These are phyloP conservation scores for Notodonta ziczac DNA, from an alignment of 2,888 invertebrate genomes.

Conservation along the genomic window DNA sequence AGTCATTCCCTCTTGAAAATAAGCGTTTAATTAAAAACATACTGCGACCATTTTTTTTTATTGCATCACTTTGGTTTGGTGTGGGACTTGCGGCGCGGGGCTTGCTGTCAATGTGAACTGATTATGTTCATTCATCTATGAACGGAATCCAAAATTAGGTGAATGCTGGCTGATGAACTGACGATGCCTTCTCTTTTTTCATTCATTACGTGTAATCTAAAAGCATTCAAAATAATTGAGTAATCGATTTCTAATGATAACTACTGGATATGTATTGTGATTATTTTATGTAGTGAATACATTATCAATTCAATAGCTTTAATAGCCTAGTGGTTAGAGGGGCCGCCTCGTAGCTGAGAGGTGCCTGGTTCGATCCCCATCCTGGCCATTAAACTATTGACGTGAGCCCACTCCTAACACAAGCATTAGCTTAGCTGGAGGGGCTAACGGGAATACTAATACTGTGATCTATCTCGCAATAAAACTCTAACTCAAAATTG, in stretches of 20 bases:
- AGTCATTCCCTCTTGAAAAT: constrained; percentile 56
- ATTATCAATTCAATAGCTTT: too few species aligned
- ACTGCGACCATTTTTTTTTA: constrained; percentile 46
- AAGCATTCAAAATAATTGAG: constrained; percentile 18
- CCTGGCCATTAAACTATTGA: too few species aligned
- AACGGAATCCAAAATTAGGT: constrained; percentile 42
- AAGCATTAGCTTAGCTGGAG: too few species aligned
- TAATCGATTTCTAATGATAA: constrained; percentile 17
- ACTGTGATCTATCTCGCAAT: too few species aligned
- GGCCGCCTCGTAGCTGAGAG: too few species aligned
- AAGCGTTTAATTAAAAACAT: constrained; percentile 63
- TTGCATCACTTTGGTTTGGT: constrained; percentile 39
- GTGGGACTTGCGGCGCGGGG: constrained; percentile 31
- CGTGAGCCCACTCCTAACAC: too few species aligned
- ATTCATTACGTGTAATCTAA: constrained; percentile 32
- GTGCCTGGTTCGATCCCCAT: too few species aligned
- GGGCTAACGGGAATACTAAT: too few species aligned
- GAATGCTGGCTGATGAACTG: constrained; percentile 57
- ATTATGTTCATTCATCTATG: constrained; percentile 56
- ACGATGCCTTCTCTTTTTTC: constrained; percentile 38
- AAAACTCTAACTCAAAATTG: too few species aligned
- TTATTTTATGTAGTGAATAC: constrained; percentile 6
- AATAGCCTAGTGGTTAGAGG: too few species aligned
- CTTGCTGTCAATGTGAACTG: constrained; percentile 45
- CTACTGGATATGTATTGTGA: constrained; percentile 13